Evolutionary conservation across 2,888 invertebrate genomes (phyloP).

Genomic region (Ctenicera cuprea): DNA sequence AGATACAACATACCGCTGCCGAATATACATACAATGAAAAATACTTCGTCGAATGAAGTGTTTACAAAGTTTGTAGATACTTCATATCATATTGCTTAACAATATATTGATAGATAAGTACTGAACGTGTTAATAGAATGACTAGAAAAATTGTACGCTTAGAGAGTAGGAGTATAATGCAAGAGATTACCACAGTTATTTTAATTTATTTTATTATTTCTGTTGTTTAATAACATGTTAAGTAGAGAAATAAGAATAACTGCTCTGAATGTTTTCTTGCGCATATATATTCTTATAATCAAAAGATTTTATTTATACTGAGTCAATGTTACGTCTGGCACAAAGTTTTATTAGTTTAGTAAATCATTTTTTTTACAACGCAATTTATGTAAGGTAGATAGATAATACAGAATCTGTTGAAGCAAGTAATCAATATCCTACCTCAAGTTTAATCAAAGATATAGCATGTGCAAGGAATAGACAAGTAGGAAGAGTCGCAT

Average conservation of each 20-base stretch:
- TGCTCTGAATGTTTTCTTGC: too few species aligned
- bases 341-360: constrained; percentile 11
- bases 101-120: constrained; percentile 1
- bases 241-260: too few species aligned
- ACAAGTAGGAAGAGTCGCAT: constrained; percentile 28
- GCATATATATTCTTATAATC: not conserved
- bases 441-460: constrained; percentile 42
- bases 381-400: constrained; percentile 21
- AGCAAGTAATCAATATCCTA: constrained; percentile 40
- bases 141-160: not conserved
- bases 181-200: too few species aligned
- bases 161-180: too few species aligned
- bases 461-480: constrained; percentile 33
- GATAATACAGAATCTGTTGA: constrained; percentile 32
- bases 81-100: constrained; percentile 5
- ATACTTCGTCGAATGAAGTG: constrained; percentile 24
- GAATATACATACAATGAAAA: constrained; percentile 44
- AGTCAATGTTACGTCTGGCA: not conserved
- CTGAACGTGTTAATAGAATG: not conserved
- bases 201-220: too few species aligned
- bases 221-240: too few species aligned
- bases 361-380: constrained; percentile 10
- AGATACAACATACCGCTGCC: constrained; percentile 35
- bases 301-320: not conserved
- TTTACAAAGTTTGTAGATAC: constrained; percentile 17